Conservation (phyloP, 2,113 vertebrate genomes). For the Mirza zaza region DNA sequence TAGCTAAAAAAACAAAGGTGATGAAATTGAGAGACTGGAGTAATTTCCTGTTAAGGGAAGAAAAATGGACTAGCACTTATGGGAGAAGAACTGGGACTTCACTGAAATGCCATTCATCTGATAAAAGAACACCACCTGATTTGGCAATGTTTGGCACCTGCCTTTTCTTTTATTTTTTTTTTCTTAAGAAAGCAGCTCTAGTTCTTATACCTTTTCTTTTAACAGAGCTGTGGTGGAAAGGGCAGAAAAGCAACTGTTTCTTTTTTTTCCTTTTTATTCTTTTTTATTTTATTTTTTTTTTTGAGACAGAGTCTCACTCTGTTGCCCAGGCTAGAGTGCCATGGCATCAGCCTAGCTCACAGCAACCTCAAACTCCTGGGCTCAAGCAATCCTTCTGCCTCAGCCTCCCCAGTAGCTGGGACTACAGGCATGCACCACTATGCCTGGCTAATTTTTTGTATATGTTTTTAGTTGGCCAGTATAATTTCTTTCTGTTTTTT, state of each 20-base stretch:
- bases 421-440: no score
- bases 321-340: no score
- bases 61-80: background rate
- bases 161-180: background rate
- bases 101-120: background rate
- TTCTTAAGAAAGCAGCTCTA: no score
- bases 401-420: no score
- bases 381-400: no score
- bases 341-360: no score
- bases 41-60: background rate
- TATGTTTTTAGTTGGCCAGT: no score
- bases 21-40: background rate
- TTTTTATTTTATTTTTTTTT: no score
- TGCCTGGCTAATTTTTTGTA: no score
- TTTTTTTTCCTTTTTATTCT: background rate
- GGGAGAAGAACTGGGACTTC: background rate
- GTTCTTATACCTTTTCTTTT: background rate
- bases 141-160: background rate
- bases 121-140: background rate
- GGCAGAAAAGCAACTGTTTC: slow-evolving; percentile 29
- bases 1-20: background rate
- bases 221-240: background rate
- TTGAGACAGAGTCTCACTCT: no score
- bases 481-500: no score
- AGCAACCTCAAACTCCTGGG: no score